phyloP scores from a whole-genome alignment of 2,113 vertebrate genomes.

The Apodemus sylvaticus region DNA sequence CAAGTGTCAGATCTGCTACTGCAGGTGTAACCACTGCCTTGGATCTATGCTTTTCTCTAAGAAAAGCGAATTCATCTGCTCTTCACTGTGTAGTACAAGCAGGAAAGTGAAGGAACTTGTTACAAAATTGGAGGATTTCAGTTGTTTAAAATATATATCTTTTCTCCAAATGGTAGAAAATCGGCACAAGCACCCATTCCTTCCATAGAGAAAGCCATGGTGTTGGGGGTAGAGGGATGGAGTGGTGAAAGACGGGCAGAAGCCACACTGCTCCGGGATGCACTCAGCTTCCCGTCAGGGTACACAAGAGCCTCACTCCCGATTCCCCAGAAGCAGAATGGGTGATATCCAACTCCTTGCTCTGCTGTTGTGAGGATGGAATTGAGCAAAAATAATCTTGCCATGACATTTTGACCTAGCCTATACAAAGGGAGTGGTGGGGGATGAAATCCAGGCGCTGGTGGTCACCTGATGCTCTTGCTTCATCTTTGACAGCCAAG shows the following conservation, averaged over 20 bases:
- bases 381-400: conserved; percentile 51
- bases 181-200: background rate
- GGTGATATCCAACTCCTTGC: background rate
- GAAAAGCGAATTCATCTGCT: conserved; percentile 14
- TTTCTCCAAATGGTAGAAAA: conserved; percentile 47
- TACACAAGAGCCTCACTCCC: background rate
- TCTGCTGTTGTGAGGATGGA: conserved; percentile 37
- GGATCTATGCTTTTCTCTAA: conserved; percentile 57
- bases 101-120: conserved; percentile 11
- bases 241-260: background rate
- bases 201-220: conserved; percentile 1
- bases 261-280: background rate
- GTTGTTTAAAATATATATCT: background rate
- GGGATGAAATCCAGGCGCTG: conserved; percentile 58
- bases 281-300: background rate
- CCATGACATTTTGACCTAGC: conserved; percentile 50
- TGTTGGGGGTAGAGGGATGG: background rate
- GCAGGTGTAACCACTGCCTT: conserved; percentile 40
- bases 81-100: conserved; percentile 51
- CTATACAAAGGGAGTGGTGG: conserved; percentile 29
- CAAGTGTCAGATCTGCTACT: background rate
- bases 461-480: background rate
- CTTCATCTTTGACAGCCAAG: conserved; percentile 31
- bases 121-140: conserved; percentile 19
- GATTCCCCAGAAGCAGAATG: background rate